Base-by-base conservation (phyloP, 30 jellyfish, hydroid and myxozoan species). In the Mastigias papua region DNA sequence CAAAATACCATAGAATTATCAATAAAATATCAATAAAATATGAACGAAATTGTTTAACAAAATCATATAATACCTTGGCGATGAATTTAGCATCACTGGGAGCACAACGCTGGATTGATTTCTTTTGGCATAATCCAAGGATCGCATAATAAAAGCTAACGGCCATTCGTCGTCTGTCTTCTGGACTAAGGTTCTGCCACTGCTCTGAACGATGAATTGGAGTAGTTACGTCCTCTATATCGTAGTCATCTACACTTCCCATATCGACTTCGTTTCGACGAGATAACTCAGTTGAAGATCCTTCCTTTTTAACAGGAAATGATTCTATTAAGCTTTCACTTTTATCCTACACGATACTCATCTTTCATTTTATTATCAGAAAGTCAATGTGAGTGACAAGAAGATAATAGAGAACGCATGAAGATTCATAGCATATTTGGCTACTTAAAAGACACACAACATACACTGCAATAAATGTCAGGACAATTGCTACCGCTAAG, bases 151-250 rank as follows among this genome's bases (percentile, higher is more conserved):
- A 75, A 22, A 75, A 48, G 48, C 49, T 75, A 23, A 48, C 75
- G 21, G 86, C 86, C 74, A 50, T 75, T 21, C 21, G 48, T 8
- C 86, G 74, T 17, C 86, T 49, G 60, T 75, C 75, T 75, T 75
- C 86, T 1, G 86, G 86, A 61, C 86, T 75, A 46, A 75, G 74
- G 61, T 50, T 75, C 35, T 50, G 48, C 86, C 86, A 75, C 49
- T 49, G 75, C 25, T 75, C 71, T 23, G 62, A 22, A 11, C 49
- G 48, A 15, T 75, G 86, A 33, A 75, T 49, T 25, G 48, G 58
- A 46, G 86, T 48, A 20, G 34, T 54, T 13, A 75, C 75, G 5
- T 33, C 50, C 27, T 29, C 28, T 5, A 75, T 50, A 32, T 75
- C 86, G 49, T 48, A 75, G 4, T 75, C 86, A 32, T 29, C 60